phyloP scores from a whole-genome alignment of 2,797 vertebrate genomes.

The Peromyscus nudipes region DNA sequence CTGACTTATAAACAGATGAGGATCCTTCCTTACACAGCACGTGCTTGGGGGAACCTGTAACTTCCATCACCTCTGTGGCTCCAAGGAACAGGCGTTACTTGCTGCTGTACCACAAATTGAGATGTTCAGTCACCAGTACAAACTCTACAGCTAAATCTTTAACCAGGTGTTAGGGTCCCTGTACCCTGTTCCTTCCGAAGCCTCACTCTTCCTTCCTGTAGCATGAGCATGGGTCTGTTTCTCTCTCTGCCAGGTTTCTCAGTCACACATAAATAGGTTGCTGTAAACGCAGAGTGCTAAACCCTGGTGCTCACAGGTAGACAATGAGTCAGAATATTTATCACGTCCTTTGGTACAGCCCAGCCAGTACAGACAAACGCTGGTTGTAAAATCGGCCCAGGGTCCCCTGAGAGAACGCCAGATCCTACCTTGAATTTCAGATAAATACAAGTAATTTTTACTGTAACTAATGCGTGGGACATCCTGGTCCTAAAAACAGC shows the following conservation, averaged over 20 bases:
- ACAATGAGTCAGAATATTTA: background rate
- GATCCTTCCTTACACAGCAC: too few species aligned
- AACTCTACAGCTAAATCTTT: background rate
- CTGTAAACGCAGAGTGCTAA: background rate
- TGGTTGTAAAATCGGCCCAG: background rate
- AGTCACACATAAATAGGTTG: background rate
- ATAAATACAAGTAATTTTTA: background rate
- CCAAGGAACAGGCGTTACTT: background rate
- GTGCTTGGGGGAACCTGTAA: too few species aligned
- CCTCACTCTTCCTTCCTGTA: background rate
- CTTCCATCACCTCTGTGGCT: background rate
- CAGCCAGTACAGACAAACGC: background rate
- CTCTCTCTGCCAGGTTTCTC: background rate
- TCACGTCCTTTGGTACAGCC: background rate
- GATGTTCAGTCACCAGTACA: too few species aligned
- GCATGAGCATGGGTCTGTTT: background rate
- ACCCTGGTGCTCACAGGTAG: background rate
- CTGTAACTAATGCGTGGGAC: background rate
- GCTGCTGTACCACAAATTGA: background rate
- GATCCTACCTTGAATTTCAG: background rate
- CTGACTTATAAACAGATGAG: background rate
- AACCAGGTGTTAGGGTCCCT: background rate
- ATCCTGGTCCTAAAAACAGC: background rate
- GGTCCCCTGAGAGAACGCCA: background rate
- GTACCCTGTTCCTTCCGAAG: background rate